Conservation (phyloP, 2,888 invertebrate genomes). For the Podotricha telesiphe region DNA sequence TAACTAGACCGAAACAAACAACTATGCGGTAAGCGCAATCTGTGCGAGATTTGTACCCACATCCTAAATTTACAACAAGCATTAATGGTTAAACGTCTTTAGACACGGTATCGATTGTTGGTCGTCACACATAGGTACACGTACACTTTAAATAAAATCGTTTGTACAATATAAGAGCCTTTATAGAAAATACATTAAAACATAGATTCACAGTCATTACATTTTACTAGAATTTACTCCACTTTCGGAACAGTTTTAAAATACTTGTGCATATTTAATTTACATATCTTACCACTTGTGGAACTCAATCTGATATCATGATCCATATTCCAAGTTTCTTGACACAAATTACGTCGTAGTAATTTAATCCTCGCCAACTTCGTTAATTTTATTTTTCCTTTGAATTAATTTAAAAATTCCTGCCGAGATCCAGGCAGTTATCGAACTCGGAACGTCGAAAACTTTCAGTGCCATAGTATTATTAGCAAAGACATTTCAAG, state of each 20-base stretch:
- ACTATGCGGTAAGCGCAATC: slow-evolving; percentile 14
- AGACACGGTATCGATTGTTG: slow-evolving; percentile 3
- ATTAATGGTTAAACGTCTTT: slow-evolving; percentile 11
- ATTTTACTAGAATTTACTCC: background rate
- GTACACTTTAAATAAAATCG: background rate
- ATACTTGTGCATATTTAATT: slow-evolving; percentile 44
- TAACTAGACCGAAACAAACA: slow-evolving; percentile 17
- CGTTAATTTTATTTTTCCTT: slow-evolving; percentile 80
- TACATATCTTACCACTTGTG: slow-evolving; percentile 46
- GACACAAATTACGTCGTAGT: slow-evolving; percentile 76
- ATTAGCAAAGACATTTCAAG: slow-evolving; percentile 68
- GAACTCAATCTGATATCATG: slow-evolving; percentile 56
- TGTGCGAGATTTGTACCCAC: slow-evolving; percentile 15
- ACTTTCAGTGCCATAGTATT: slow-evolving; percentile 76
- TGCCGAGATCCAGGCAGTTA: slow-evolving; percentile 72
- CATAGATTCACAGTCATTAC: slow-evolving; percentile 18
- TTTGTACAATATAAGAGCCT: background rate
- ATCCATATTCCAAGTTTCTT: slow-evolving; percentile 70
- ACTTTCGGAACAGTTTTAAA: slow-evolving; percentile 32
- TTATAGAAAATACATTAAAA: no score
- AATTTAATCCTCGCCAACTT: slow-evolving; percentile 77
- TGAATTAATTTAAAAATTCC: slow-evolving; percentile 82
- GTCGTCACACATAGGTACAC: background rate
- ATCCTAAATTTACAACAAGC: background rate
- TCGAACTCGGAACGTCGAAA: slow-evolving; percentile 71